Evolutionary conservation across 2,797 vertebrate genomes (phyloP).

Genomic region (Acipenser oxyrinchus): DNA sequence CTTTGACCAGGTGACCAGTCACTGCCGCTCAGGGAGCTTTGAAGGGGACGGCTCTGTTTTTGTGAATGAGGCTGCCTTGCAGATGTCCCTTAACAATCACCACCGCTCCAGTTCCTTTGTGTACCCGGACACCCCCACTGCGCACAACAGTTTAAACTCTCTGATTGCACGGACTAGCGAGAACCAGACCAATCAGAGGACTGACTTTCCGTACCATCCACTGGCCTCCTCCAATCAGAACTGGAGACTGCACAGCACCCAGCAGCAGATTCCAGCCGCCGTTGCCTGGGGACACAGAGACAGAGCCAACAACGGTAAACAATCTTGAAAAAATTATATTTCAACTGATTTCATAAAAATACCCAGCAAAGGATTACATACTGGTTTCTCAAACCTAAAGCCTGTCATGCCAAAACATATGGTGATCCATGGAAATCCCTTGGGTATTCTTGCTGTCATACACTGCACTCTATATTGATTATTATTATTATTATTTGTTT

Average conservation of each 20-base stretch:
- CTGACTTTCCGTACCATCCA: conserved; percentile 35
- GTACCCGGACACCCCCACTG: conserved; percentile 43
- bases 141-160: conserved; percentile 58
- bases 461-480: no score
- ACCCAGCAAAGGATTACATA: not conserved
- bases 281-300: conserved; percentile 43
- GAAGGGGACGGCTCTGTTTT: conserved; percentile 61
- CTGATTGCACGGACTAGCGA: conserved; percentile 60
- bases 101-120: conserved; percentile 40
- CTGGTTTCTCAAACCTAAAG: no score
- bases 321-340: no score
- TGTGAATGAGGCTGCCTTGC: conserved; percentile 72
- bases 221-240: conserved; percentile 36
- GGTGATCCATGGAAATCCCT: no score
- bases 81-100: conserved; percentile 60
- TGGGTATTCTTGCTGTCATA: no score
- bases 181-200: conserved; percentile 42
- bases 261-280: conserved; percentile 25
- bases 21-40: conserved; percentile 51
- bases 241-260: conserved; percentile 39
- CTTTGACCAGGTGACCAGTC: conserved; percentile 51
- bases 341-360: no score
- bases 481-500: no score
- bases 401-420: no score
- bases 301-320: conserved; percentile 54